Base-by-base conservation (phyloP, 2,797 vertebrate genomes). In the Acanthis flammea region DNA sequence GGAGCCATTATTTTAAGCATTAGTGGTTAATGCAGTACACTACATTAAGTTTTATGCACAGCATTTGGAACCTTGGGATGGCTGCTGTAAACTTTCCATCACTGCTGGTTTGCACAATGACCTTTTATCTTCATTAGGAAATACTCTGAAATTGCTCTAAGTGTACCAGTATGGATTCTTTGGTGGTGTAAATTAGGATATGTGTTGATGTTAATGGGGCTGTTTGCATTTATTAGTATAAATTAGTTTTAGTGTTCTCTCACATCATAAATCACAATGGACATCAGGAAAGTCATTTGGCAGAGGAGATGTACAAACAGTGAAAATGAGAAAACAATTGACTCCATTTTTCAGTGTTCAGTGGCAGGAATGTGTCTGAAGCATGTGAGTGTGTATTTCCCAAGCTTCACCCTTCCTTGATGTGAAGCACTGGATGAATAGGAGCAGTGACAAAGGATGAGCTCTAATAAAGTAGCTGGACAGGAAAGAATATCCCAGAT, bases 41-140 rank as follows among this genome's bases (percentile, higher is more conserved):
- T 81, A 86, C 91, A 92, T 93, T 94, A 94, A 94, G 82, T 78
- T 96, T 96, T 94, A 90, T 90, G 75, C 42, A 72, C 42, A 83
- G 75, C 62, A 78, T 58, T 60, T 86, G 68, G 84, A 91, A 66
- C 41, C 75, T 89, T 7, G 3, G 45, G 66, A 81, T 80, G 39
- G 22, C 37, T 91, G 54, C 78, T 90, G 58, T 83, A 96, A 94
- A 90, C 94, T 91, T 88, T 51, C 51, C 31, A 65, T 86, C 62
- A 70, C 41, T 91, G 51, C 30, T 72, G 3, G 60, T 90, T 94
- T 92, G 93, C 28, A 57, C 57, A 71, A 37, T 80, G 94, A 94
- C 75, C 75, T 94, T 96, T 94, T 73, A 65, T 92, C 87, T 95
- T 94, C 81, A 85, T 94, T 92, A 92, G 58, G 19, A 45, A 91